Evolutionary conservation across 2,888 invertebrate species (phyloP), one percentile per base, ranked within the genome.

Genomic region (Hymenopus coronatus): DNA sequence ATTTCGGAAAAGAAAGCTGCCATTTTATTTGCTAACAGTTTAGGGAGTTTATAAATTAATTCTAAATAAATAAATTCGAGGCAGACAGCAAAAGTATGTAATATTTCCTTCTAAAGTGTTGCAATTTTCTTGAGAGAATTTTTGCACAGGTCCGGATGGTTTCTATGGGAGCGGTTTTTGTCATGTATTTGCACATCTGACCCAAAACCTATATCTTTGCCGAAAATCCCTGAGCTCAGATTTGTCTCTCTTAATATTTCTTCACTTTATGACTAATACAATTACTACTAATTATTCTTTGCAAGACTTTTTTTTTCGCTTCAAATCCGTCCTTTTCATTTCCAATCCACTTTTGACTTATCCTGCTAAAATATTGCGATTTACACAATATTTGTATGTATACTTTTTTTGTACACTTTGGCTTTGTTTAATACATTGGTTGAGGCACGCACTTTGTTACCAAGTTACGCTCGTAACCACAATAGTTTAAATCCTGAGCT

Each of bases 211-310:
- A 70, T 20, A 70, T 70, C 54, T 70, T 70, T 70, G 54, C 84
- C 84, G 46, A 85, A 85, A n/a, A 46, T 46, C 27, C 85, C 85
- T 85, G 85, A 85, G 85, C 70, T 46, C 54, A 25, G 54, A 70
- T 70, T 70, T 70, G 54, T 70, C 54, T 70, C 25, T 70, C 54
- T 70, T 70, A 70, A 20, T 40, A 40, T 40, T 40, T 40, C 40
- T 40, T 40, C 9, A 40, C 40, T 40, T 40, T 40, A 40, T 70
- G 54, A 84, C 70, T 88, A 88, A 28, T 88, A 88, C 28, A 28
- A 88, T 84, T 54, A 84, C 46, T 28, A 88, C 14, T 84, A 25
- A 54, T 87, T 82, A 82, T 87, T 87, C 82, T 87, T 87, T 82
- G 82, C 28, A 87, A 82, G 33, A 70, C 82, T n/a, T 82, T 87